Evolutionary conservation across 1,140 invertebrate species (phyloP), one percentile per base, ranked within the genome.

Genomic region (Drosophila ficusphila): DNA sequence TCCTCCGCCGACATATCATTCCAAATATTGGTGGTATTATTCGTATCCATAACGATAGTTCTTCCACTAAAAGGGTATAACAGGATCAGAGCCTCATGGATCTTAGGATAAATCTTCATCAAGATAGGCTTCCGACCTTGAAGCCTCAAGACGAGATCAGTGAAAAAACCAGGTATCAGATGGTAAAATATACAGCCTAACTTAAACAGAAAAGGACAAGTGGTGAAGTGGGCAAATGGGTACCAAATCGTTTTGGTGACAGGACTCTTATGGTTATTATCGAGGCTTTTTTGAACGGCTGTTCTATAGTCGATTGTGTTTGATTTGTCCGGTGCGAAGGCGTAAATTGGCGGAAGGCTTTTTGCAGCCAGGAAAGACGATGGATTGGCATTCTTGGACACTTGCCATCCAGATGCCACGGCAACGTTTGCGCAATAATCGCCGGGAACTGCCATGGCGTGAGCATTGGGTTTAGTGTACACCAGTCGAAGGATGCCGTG

Each of bases 381-480:
- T 4, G 38, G 4, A 12, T 4, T 4, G 1, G 18, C 9, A n/a
- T n/a, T n/a, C 2, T 19, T 42, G 0, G 93, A 92, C 4, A 93
- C 93, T 95, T 71, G 94, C 94, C 95, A 96, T 0, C 95, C 96
- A 12, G 93, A 92, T 2, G 94, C 94, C 25, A 97, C 94, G 51
- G 96, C 92, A 3, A 95, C 93, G 78, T 96, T 97, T 7, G 96
- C 94, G 25, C 95, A 94, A 76, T 95, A 93, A 90, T 97, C 97
- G 1, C 96, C 96, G 0, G 97, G 97, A 12, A 97, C 95, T n/a
- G 21, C 0, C 7, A 41, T 0, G 1, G 11, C 97, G 91, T 72
- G 77, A 1, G 92, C 92, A 2, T 93, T 90, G 0, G 74, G 64
- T 62, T 94, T 90, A 67, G 94, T 93, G 33, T 0, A 95, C 94